Evolutionary conservation across 1,140 invertebrate species (phyloP).

Genomic region (Laupala kohalensis): DNA sequence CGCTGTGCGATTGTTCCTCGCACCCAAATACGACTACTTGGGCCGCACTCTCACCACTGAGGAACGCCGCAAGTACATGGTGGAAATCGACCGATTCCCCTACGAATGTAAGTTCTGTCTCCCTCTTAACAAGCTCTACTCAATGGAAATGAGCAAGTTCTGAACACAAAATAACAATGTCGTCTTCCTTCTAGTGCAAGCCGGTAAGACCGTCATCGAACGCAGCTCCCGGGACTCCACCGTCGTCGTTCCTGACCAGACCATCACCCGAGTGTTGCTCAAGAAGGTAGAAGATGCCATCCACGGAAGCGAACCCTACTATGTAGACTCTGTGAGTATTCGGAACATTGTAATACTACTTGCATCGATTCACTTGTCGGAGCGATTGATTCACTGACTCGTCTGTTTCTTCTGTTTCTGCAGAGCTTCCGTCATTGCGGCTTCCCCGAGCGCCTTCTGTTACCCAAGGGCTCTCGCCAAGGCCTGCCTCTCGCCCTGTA

Average conservation of each 20-base stretch:
- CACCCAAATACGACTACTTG: conserved; percentile 49
- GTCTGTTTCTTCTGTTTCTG: conserved; percentile 26
- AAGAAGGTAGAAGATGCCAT: conserved; percentile 24
- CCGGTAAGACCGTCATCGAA: conserved; percentile 27
- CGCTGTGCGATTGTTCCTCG: conserved; percentile 49
- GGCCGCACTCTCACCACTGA: conserved; percentile 31
- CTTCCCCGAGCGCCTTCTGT: conserved; percentile 44
- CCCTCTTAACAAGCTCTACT: not conserved
- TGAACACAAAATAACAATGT: not conserved
- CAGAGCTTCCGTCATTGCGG: conserved; percentile 29
- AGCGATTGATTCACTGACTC: not conserved
- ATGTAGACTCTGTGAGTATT: conserved; percentile 14
- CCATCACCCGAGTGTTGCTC: conserved; percentile 24
- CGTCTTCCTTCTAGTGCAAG: conserved; percentile 27
- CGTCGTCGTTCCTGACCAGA: conserved; percentile 24
- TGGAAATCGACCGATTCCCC: conserved; percentile 41
- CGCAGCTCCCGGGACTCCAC: conserved; percentile 29
- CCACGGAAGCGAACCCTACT: conserved; percentile 20
- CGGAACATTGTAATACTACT: no score
- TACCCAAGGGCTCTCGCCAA: conserved; percentile 50
- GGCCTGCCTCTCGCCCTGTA: conserved; percentile 48
- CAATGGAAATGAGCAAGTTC: not conserved
- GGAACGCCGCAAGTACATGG: conserved; percentile 42
- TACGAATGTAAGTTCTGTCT: conserved; percentile 29
- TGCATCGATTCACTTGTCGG: no score